A percentile compares a stretch with the other conserved stretches of the same genome.
Conservation (phyloP, 2,888 invertebrate species). For the Pristionchus arcanus region DNA sequence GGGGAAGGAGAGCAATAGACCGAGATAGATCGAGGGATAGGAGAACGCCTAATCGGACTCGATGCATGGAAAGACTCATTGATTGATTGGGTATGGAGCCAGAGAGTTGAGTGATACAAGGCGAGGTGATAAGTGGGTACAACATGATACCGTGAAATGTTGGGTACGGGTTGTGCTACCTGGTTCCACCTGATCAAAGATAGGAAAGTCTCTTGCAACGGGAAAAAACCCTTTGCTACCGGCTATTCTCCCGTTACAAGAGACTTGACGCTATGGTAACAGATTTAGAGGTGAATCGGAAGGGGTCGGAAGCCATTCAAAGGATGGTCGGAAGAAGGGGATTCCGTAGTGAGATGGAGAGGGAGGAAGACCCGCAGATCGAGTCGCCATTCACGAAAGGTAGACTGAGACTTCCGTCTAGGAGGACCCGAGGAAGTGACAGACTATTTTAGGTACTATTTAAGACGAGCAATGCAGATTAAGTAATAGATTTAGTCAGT, state of each 20-base stretch:
- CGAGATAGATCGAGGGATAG: slow-evolving; percentile 31
- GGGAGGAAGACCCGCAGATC: slow-evolving; percentile 21
- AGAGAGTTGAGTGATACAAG: slow-evolving; percentile 58
- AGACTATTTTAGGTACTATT: background rate
- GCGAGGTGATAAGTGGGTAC: slow-evolving; percentile 55
- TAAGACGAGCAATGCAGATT: too few relatives aligned
- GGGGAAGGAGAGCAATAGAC: slow-evolving; percentile 41
- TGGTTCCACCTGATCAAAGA: background rate
- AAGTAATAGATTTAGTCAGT: too few relatives aligned
- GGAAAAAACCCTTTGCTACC: background rate
- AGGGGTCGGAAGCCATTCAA: background rate
- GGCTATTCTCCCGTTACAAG: background rate
- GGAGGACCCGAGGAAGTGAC: background rate
- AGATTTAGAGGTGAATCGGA: slow-evolving; percentile 1
- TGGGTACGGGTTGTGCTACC: background rate
- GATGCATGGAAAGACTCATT: background rate
- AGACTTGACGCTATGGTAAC: background rate
- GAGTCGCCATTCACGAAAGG: slow-evolving; percentile 21
- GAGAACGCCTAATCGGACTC: background rate
- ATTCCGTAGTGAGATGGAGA: slow-evolving; percentile 7
- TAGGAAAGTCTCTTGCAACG: background rate
- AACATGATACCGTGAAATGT: slow-evolving; percentile 27
- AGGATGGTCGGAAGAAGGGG: slow-evolving; percentile 19
- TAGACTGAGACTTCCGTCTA: background rate
- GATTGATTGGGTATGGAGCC: slow-evolving; percentile 5